Evolutionary conservation across 2,797 vertebrate genomes (phyloP), one percentile per base, ranked within the genome.

Genomic region (Selene dorsalis): DNA sequence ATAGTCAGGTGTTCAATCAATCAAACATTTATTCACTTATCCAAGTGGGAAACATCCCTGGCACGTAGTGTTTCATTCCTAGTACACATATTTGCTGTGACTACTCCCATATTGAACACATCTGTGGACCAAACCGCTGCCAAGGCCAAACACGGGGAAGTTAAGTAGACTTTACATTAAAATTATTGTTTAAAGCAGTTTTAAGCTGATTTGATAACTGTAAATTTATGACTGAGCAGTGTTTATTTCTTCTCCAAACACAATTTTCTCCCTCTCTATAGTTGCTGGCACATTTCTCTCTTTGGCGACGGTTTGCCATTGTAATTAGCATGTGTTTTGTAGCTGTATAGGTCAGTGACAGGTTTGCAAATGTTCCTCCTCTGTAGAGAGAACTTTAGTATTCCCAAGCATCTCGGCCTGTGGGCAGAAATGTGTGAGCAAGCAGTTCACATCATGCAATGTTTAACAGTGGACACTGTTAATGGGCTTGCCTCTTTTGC

Each of bases 31-130:
- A 58, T 59, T 70, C 50, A 35, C 55, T 59, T 24, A 67, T 70
- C 75, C 77, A 70, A 18, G 13, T 69, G 81, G 85, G 69, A 86
- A 72, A 65, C 53, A 47, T 82, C 71, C 61, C 38, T 77, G 75
- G 52, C 83, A 74, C 65, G 73, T 65, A 66, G 72, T 65, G 35
- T 68, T 86, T 84, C 76, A 63, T 84, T 91, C 69, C 77, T 82
- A 70, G 30, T 79, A 65, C 69, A 69, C 48, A 20, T 62, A 70
- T 45, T 60, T 26, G 50, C 64, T 79, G 79, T 22, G 75, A 80
- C 84, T 75, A 87, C 64, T 80, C 66, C 80, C 89, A 88, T 87
- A 75, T 83, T 91, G 82, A 85, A 87, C 84, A 79, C 89, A 93
- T 92, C 79, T 92, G 88, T 78, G 73, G 26, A 68, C 69, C 65